Base-by-base conservation (phyloP, 2,113 vertebrate species). In the Tragelaphus imberbis region DNA sequence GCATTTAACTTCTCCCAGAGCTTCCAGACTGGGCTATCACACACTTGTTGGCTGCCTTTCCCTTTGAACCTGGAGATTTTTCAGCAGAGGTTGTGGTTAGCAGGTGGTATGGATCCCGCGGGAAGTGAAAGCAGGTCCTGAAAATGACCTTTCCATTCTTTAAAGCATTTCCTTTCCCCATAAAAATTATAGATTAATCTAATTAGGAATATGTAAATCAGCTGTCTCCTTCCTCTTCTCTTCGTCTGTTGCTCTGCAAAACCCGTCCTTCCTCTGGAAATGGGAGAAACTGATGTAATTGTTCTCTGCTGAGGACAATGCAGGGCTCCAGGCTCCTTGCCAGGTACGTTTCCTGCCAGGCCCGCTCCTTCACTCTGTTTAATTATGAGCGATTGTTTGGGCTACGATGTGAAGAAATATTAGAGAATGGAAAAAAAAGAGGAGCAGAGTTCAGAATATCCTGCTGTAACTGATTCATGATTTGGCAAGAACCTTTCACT, bases 381-480 rank as follows among this genome's bases (percentile, higher is more conserved):
- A 99, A 99, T 99, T 98, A 98, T 99, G 99, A 99, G 97, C 98
- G 98, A 99, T 99, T 98, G 98, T 98, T 99, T 99, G 99, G 99
- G 98, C 98, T 98, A 97, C 49, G 94, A 98, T 98, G 98, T 97
- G 98, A 98, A 98, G 98, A 99, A 98, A 98, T 99, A 99, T 99
- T 99, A 99, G 98, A 98, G 98, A 99, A 99, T 99, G 99, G 99
- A 99, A 99, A 99, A 99, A 91, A 99, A 98, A 98, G 97, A 98
- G 92, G 97, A 98, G 90, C 98, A 98, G 98, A 97, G 97, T 98
- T 98, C 97, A 97, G 98, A 98, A 98, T 91, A 16, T 98, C 98
- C 97, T 98, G 98, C 98, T 98, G 97, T 96, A 98, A 98, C 98
- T 99, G 99, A 99, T 99, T 99, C 99, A 99, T 98, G 98, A 95